Percentiles rank a stretch among this genome's conserved stretches.
These are phyloP conservation scores for Lepus americanus DNA, from an alignment of 2,113 vertebrate genomes.

Conservation along the genomic window DNA sequence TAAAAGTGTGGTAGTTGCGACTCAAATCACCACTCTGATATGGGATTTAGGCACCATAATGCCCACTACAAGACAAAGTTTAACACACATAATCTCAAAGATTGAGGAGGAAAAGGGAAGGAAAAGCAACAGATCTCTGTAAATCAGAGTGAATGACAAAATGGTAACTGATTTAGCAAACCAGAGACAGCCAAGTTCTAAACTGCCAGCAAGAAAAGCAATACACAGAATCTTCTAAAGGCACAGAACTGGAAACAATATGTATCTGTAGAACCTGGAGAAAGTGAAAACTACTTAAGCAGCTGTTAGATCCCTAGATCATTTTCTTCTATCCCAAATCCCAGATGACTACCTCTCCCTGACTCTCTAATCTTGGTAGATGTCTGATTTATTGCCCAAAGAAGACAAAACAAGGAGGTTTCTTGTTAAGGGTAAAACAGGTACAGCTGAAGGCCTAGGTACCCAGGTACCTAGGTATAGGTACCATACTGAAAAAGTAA, in stretches of 20 bases:
- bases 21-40: too few species aligned
- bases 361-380: background rate
- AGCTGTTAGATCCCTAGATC: background rate
- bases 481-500: background rate
- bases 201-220: background rate
- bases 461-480: background rate
- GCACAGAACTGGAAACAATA: background rate
- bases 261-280: background rate
- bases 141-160: slow-evolving; percentile 14
- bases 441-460: background rate
- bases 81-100: background rate
- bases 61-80: too few species aligned
- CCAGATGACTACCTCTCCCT: background rate
- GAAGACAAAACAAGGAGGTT: background rate
- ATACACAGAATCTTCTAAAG: background rate
- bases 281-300: background rate
- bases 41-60: too few species aligned
- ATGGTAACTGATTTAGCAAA: background rate
- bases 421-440: background rate
- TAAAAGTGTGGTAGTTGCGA: too few species aligned
- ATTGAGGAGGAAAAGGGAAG: background rate
- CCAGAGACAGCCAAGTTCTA: background rate
- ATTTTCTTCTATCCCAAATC: background rate
- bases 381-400: background rate
- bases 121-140: background rate